Evolutionary conservation across 2,888 invertebrate genomes (phyloP).

Genomic region (Dorcus hopei): DNA sequence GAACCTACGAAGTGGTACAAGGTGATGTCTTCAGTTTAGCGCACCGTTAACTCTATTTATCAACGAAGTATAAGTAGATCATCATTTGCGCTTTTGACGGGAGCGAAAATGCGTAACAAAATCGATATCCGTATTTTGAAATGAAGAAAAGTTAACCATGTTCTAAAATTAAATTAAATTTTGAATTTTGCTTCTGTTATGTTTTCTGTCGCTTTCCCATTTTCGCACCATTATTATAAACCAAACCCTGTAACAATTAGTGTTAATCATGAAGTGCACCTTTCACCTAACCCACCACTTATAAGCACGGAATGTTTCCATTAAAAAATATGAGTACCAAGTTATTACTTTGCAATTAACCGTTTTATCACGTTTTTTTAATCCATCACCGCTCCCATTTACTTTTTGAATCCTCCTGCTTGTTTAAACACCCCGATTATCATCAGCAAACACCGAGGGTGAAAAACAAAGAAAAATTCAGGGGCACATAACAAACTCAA

Average conservation of each 20-base stretch:
- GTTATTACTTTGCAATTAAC: neutral
- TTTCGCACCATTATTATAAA: too few relatives aligned
- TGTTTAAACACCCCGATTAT: neutral
- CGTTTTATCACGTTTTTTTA: neutral
- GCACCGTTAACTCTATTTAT: too few relatives aligned
- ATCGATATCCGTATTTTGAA: constrained; percentile 23
- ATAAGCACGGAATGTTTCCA: too few relatives aligned
- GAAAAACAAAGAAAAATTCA: neutral
- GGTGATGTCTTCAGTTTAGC: too few relatives aligned
- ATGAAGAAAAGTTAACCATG: constrained; percentile 12
- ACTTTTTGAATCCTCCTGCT: neutral
- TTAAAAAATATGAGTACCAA: too few relatives aligned
- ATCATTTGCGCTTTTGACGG: constrained; percentile 29
- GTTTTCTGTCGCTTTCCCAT: too few relatives aligned
- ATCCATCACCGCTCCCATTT: neutral
- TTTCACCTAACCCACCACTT: too few relatives aligned
- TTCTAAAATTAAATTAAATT: constrained; percentile 16
- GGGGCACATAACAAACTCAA: neutral
- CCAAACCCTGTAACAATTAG: too few relatives aligned
- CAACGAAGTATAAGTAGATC: constrained; percentile 20
- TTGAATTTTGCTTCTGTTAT: too few relatives aligned
- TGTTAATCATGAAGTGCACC: too few relatives aligned
- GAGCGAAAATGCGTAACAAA: constrained; percentile 19
- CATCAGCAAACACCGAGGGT: neutral
- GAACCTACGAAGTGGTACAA: too few relatives aligned